phyloP scores from a whole-genome alignment of 2,113 vertebrate species.

The Psophia crepitans region DNA sequence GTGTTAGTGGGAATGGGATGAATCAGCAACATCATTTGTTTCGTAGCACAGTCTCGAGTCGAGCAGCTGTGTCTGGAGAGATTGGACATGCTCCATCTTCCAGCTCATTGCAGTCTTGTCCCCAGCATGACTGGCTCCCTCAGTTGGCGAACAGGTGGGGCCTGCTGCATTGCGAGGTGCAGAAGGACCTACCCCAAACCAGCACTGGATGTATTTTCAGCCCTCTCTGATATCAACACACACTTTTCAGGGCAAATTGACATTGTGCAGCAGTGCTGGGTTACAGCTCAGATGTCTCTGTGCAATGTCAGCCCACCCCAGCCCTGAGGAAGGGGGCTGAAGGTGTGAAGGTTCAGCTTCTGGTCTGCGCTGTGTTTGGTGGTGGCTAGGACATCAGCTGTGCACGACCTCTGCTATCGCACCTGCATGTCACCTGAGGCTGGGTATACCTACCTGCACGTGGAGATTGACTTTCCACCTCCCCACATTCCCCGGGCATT shows the following conservation, averaged over 20 bases:
- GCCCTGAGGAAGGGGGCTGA: background rate
- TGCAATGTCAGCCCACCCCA: background rate
- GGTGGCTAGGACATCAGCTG: background rate
- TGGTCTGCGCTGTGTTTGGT: background rate
- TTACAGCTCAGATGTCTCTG: background rate
- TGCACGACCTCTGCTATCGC: background rate
- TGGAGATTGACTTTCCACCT: background rate
- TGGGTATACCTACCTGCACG: background rate
- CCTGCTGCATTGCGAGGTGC: background rate
- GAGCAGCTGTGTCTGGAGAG: constrained; percentile 13
- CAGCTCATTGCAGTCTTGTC: background rate
- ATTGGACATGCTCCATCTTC: background rate
- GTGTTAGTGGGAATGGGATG: constrained; percentile 45
- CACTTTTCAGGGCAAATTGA: background rate
- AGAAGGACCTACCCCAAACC: background rate
- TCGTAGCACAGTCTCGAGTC: background rate
- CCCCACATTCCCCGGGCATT: background rate
- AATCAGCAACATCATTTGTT: background rate
- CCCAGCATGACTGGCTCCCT: background rate
- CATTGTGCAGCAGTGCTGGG: background rate
- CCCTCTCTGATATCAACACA: background rate
- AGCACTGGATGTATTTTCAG: background rate
- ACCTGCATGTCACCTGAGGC: background rate
- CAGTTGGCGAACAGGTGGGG: background rate
- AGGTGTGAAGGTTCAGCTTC: background rate